Conservation (phyloP, 2,888 invertebrate species). For the Polyommatus icarus region DNA sequence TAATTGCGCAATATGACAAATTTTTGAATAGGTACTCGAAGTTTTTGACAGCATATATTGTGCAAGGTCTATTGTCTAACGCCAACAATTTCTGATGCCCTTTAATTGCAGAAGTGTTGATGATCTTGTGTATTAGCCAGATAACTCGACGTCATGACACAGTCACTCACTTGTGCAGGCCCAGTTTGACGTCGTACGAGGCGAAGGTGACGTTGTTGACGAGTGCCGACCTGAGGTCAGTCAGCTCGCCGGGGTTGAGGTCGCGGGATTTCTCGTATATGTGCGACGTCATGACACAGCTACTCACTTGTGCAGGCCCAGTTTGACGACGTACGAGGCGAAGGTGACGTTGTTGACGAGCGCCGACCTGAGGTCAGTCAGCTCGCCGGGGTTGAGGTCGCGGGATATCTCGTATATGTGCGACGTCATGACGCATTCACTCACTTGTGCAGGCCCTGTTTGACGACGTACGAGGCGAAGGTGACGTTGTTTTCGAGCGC, state of each 20-base stretch:
- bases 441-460: constrained; percentile 90
- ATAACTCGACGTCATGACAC: too few relatives aligned
- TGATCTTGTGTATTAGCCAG: too few relatives aligned
- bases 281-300: too few relatives aligned
- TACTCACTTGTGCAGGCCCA: constrained; percentile 89
- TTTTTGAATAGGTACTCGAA: too few relatives aligned
- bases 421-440: constrained; percentile 49
- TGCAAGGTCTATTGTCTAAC: too few relatives aligned
- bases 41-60: too few relatives aligned
- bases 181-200: constrained; percentile 90
- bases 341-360: constrained; percentile 98
- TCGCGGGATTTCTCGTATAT: constrained; percentile 43
- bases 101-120: too few relatives aligned
- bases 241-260: constrained; percentile 91
- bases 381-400: constrained; percentile 88
- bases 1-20: too few relatives aligned
- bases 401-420: constrained; percentile 37
- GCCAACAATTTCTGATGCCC: too few relatives aligned
- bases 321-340: constrained; percentile 92
- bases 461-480: constrained; percentile 93
- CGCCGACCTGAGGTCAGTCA: constrained; percentile 96
- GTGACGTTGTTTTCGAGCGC: constrained; percentile 98
- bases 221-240: constrained; percentile 95
- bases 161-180: constrained; percentile 87
- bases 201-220: constrained; percentile 99